Evolutionary conservation across 2,888 invertebrate genomes (phyloP), one percentile per base, ranked within the genome.

Genomic region (Ormyrus rosae): DNA sequence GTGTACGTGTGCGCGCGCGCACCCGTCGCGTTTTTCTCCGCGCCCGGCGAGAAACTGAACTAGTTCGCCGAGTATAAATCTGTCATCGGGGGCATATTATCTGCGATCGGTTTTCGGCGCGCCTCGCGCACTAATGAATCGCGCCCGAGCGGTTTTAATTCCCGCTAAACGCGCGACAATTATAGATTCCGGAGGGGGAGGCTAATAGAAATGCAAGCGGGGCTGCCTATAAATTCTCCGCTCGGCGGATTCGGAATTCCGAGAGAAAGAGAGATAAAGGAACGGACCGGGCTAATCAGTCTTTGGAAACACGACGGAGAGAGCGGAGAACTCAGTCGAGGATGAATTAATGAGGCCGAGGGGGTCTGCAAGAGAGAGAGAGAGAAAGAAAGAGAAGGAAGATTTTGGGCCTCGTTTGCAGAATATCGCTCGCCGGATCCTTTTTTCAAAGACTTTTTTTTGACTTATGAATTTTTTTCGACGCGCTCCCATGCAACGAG

Each of bases 161-260:
- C 74, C 8, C 58, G 64, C 74, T 80, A 80, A 80, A 80, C 79
- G 79, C 74, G 74, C 79, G 70, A 80, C 79, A 80, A 80, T 80
- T 80, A 80, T 80, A 80, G 72, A 78, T 79, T 79, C 68, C 56
- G 61, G 13, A n/a, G 7, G 11, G n/a, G 56, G n/a, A n/a, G 73
- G 19, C 74, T 80, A 74, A 80, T 80, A 80, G 79, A 80, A 80
- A 80, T 80, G 79, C 79, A 70, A 74, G 79, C 79, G 65, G 74
- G 64, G 74, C 56, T 73, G 72, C 72, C 78, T 73, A 78, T 78
- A 78, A 78, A 78, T 78, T 73, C 67, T 73, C 67, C 19, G 13
- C n/a, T 46, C 13, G 76, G 68, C 71, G 65, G 67, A 78, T 78
- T 78, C 78, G 73, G 61, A 72, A 78, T 78, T 78, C 78, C 71